Evolutionary conservation across 2,113 vertebrate species (phyloP).

Genomic region (Ageneiosus marmoratus): DNA sequence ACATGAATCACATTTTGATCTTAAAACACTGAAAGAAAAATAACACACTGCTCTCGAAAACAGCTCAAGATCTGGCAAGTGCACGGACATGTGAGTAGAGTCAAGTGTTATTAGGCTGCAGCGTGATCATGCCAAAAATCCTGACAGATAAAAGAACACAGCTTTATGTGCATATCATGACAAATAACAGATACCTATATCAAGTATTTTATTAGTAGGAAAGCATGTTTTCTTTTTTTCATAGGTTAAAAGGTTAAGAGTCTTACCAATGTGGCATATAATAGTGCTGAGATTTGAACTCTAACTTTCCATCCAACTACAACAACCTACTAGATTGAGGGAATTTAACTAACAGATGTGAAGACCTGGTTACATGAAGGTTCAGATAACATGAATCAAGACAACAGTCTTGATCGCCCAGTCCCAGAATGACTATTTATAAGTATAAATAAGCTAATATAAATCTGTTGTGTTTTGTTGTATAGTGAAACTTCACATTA

Average conservation of each 20-base stretch:
- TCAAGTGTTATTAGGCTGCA: not conserved
- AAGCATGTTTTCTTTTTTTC: not conserved
- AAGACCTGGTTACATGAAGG: not conserved
- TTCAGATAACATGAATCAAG: not conserved
- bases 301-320: not conserved
- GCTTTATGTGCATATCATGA: not conserved
- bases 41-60: not conserved
- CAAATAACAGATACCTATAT: not conserved
- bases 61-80: not conserved
- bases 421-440: not conserved
- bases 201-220: not conserved
- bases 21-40: not conserved
- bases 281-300: not conserved
- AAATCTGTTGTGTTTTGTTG: not conserved
- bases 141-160: not conserved
- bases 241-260: not conserved
- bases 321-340: not conserved
- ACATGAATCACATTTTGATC: conserved; percentile 8
- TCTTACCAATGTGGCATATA: not conserved
- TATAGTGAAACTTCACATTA: not conserved
- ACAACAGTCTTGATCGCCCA: not conserved
- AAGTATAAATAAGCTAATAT: not conserved
- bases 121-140: not conserved
- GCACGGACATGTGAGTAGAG: not conserved
- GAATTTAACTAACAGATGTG: not conserved